Conservation (phyloP, 2,113 vertebrate species). For the Corythornis cristatus region DNA sequence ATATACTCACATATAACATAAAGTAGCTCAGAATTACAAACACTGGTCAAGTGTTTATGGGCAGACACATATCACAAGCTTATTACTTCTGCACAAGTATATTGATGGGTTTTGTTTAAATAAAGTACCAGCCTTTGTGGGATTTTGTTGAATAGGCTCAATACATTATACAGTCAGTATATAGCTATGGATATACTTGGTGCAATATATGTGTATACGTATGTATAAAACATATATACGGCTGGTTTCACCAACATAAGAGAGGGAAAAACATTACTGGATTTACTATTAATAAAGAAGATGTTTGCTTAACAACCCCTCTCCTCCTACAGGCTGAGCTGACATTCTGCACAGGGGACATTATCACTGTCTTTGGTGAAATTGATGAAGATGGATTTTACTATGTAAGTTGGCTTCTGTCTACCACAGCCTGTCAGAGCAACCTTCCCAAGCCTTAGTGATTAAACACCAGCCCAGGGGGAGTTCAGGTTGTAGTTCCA, state of each 20-base stretch:
- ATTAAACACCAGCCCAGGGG: background rate
- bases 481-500: background rate
- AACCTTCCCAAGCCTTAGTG: fast-evolving
- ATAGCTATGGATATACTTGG: background rate
- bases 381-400: conserved; percentile 99
- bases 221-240: background rate
- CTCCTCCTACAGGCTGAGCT: conserved; percentile 85
- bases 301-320: background rate
- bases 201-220: fast-evolving
- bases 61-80: background rate
- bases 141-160: background rate
- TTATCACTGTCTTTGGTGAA: conserved; percentile 93
- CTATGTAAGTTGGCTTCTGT: conserved; percentile 84
- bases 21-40: background rate
- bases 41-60: fast-evolving
- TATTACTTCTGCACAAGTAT: background rate
- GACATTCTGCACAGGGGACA: conserved; percentile 96
- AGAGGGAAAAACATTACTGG: background rate
- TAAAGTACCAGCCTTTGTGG: background rate
- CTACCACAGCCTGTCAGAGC: background rate
- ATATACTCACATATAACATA: too few relatives aligned
- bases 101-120: background rate
- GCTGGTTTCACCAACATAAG: background rate
- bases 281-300: background rate
- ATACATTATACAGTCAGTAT: fast-evolving